Percentiles rank a stretch among this genome's conserved stretches.
These are phyloP conservation scores for Euura lappo DNA, from an alignment of 1,140 invertebrate species.

Conservation along the genomic window DNA sequence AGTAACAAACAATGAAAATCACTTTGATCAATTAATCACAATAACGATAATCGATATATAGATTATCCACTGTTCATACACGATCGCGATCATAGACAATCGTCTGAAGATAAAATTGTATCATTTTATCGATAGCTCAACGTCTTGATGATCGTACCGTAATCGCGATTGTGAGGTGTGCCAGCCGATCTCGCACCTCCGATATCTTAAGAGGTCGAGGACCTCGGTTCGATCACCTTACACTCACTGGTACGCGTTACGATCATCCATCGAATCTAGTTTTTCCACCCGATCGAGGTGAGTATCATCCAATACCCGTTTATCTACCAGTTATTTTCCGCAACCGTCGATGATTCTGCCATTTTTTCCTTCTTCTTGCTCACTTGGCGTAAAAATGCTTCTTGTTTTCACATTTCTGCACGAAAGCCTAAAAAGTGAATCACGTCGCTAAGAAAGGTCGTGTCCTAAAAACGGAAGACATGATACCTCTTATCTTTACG, in stretches of 20 bases:
- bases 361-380: not conserved
- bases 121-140: not conserved
- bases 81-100: not conserved
- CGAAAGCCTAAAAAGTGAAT: not conserved
- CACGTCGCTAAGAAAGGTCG: no score
- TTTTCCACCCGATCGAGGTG: no score
- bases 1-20: constrained; percentile 5
- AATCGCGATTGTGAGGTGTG: not conserved
- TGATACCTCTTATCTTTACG: no score
- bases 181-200: no score
- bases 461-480: no score
- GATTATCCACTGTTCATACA: not conserved
- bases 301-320: not conserved
- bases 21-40: not conserved
- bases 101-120: no score
- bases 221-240: not conserved
- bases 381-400: not conserved
- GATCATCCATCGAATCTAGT: no score
- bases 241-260: no score
- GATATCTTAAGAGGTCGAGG: constrained; percentile 1
- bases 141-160: not conserved
- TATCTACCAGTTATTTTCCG: not conserved
- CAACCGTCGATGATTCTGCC: not conserved
- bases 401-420: not conserved
- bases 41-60: not conserved